Evolutionary conservation across 1,140 invertebrate genomes (phyloP), one percentile per base, ranked within the genome.

Genomic region (Trichonephila inaurata): DNA sequence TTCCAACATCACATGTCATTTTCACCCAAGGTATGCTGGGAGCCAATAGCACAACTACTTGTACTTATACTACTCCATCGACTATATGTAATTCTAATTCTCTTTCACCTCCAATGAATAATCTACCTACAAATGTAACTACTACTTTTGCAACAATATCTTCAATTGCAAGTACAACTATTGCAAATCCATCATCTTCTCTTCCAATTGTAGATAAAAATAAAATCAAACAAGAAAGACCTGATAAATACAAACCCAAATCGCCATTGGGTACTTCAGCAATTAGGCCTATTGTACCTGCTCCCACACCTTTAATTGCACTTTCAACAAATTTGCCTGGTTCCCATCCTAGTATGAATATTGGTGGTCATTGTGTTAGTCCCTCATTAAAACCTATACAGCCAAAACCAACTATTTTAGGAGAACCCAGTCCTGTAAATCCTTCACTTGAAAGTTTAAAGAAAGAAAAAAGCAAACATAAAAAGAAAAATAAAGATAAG

Each of bases 401-500:
- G 93, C 96, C 96, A 6, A 96, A 96, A 93, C 96, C 96, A 21
- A 96, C 95, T 10, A 95, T 95, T 10, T 94, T 96, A 91, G 95
- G 95, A 18, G 96, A 96, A 77, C 95, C 95, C 12, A 92, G 95
- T 19, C 94, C 93, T 85, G 94, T 95, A 33, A 96, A 95, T 91
- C 95, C 95, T 40, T 94, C 95, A 51, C 92, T 96, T 28, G 95
- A 95, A 18, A 94, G 94, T 24, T 95, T 95, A 12, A 95, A 96
- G 66, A 96, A 96, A 94, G 95, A 95, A 58, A 95, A 96, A 81
- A 95, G 95, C 16, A 95, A 96, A 89, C 95, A 95, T 89, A 96
- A 96, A 94, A 96, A 96, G 94, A 96, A 96, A 94, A 95, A 95
- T 72, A 96, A 96, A 95, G 96, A 96, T 28, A 95, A 95, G 82